These are phyloP conservation scores for Eupithecia exiguata DNA, from an alignment of 2,888 invertebrate genomes.

Conservation along the genomic window DNA sequence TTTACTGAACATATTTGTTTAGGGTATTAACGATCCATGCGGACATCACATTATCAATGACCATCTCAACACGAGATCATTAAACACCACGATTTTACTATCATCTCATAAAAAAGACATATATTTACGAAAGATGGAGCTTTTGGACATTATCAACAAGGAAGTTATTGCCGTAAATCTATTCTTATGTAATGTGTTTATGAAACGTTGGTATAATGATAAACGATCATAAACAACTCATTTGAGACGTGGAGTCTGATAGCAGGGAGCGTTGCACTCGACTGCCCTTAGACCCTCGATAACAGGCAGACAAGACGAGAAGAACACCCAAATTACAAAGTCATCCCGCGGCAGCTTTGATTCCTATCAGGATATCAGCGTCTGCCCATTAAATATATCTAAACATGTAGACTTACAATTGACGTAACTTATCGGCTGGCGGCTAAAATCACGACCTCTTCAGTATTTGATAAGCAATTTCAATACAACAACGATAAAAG, in stretches of 20 bases:
- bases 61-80: conserved; percentile 43
- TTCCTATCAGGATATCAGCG: conserved; percentile 32
- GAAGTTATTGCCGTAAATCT: conserved; percentile 66
- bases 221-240: conserved; percentile 75
- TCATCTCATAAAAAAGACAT: conserved; percentile 38
- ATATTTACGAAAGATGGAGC: conserved; percentile 38
- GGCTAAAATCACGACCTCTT: conserved; percentile 31
- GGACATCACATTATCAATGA: conserved; percentile 46
- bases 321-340: conserved; percentile 58
- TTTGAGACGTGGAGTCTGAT: conserved; percentile 67
- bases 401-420: conserved; percentile 17
- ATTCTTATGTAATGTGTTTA: conserved; percentile 69
- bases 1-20: conserved; percentile 50
- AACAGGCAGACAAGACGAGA: conserved; percentile 47
- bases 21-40: conserved; percentile 50
- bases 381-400: conserved; percentile 38
- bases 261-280: conserved; percentile 73
- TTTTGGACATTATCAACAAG: conserved; percentile 49
- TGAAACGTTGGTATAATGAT: conserved; percentile 65
- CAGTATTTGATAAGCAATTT: conserved; percentile 32
- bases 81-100: conserved; percentile 40
- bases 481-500: conserved; percentile 33
- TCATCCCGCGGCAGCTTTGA: conserved; percentile 50
- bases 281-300: conserved; percentile 69
- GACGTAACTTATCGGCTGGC: conserved; percentile 25